Evolutionary conservation across 2,888 invertebrate species (phyloP).

Genomic region (Agriopis aurantiaria): DNA sequence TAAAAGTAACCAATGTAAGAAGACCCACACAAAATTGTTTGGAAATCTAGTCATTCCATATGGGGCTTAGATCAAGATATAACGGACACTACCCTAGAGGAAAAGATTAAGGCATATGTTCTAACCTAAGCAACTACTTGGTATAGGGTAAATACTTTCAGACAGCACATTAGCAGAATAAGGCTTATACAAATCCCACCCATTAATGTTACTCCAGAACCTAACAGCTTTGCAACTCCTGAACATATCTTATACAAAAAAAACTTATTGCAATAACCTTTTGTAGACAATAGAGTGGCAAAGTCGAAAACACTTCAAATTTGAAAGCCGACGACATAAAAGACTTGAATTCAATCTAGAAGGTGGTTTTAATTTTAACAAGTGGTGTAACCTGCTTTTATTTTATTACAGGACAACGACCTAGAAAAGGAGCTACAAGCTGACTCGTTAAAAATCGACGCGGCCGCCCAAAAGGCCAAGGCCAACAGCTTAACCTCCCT

Average conservation of each 20-base stretch:
- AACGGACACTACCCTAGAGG: conserved; percentile 69
- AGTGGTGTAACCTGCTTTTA: background rate
- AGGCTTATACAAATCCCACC: no score
- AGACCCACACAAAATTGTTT: conserved; percentile 69
- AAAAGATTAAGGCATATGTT: conserved; percentile 76
- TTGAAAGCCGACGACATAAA: no score
- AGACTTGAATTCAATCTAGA: no score
- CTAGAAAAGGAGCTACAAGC: conserved; percentile 78
- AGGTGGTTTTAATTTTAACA: background rate
- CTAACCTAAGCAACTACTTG: no score
- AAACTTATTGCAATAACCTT: no score
- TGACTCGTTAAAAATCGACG: conserved; percentile 70
- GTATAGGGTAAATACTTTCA: no score
- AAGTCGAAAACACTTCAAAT: no score
- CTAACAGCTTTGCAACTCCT: no score
- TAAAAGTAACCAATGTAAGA: no score
- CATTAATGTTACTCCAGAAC: no score
- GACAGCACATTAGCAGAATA: conserved; percentile 52
- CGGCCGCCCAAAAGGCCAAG: conserved; percentile 68
- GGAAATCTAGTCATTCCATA: conserved; percentile 86
- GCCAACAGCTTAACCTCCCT: conserved; percentile 71
- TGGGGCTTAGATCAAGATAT: conserved; percentile 86
- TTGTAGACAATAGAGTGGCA: no score
- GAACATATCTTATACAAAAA: no score
- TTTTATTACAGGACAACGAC: conserved; percentile 71